Evolutionary conservation across 2,888 invertebrate genomes (phyloP).

Genomic region (Meiosimyza platycephala): DNA sequence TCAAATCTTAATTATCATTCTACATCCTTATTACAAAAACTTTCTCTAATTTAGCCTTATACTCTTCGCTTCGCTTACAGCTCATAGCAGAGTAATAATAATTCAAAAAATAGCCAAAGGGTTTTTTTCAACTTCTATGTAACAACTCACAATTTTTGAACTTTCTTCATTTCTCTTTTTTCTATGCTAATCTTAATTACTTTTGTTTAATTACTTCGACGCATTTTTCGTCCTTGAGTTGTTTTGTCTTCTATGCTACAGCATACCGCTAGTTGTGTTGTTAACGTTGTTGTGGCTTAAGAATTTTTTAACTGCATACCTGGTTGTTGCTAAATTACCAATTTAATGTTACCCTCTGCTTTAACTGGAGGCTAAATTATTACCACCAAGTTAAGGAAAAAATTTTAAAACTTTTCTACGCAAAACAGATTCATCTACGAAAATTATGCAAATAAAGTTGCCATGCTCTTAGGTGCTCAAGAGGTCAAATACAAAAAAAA

Average conservation of each 20-base stretch:
- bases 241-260: neutral
- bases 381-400: neutral
- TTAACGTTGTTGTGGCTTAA: neutral
- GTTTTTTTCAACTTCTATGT: slow-evolving; percentile 31
- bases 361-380: too few relatives aligned
- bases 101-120: slow-evolving; percentile 54
- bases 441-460: slow-evolving; percentile 18
- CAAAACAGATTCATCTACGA: slow-evolving; percentile 11
- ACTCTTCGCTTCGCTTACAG: too few relatives aligned
- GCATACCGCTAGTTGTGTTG: neutral
- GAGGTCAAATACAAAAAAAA: neutral
- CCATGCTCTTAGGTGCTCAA: slow-evolving; percentile 6
- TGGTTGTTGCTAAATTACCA: neutral
- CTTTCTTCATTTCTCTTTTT: neutral
- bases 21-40: too few relatives aligned
- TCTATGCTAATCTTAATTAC: slow-evolving; percentile 65
- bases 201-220: slow-evolving; percentile 68
- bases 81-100: slow-evolving; percentile 48
- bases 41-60: too few relatives aligned
- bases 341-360: too few relatives aligned
- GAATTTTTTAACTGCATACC: too few relatives aligned
- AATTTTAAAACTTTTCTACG: neutral
- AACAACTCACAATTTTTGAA: slow-evolving; percentile 47
- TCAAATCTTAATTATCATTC: too few relatives aligned
- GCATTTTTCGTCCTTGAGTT: slow-evolving; percentile 45